These are phyloP conservation scores for Orientallactaga sibirica DNA, from an alignment of 2,797 vertebrate genomes.

Conservation along the genomic window DNA sequence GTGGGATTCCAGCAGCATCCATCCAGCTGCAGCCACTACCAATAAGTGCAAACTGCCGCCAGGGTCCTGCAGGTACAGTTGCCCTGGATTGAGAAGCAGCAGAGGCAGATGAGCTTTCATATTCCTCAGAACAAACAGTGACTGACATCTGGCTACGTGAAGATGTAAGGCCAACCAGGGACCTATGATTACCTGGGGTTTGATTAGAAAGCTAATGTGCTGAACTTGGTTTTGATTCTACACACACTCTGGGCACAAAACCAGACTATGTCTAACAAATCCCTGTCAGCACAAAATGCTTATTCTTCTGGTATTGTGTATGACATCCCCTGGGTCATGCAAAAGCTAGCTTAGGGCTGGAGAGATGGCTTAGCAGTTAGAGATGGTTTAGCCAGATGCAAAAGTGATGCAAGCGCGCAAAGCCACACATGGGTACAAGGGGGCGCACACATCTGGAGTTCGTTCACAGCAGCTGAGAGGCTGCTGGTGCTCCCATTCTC, in stretches of 20 bases:
- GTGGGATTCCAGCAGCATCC: neutral
- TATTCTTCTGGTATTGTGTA: neutral
- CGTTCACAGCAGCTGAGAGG: too few species aligned
- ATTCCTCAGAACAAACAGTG: neutral
- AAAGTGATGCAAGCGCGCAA: too few species aligned
- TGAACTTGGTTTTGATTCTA: neutral
- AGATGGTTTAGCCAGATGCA: too few species aligned
- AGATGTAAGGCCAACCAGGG: neutral
- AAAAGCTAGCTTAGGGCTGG: too few species aligned
- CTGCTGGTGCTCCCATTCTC: too few species aligned
- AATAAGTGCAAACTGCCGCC: too few species aligned
- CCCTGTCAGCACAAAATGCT: neutral
- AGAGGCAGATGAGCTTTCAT: neutral
- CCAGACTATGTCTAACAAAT: neutral
- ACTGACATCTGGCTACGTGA: neutral
- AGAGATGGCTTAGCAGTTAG: too few species aligned
- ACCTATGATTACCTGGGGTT: neutral
- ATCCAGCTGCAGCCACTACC: neutral
- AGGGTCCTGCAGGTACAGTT: neutral
- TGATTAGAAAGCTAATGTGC: neutral
- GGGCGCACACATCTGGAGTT: too few species aligned
- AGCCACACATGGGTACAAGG: too few species aligned
- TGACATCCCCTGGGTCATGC: neutral
- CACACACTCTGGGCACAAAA: neutral
- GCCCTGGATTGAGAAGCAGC: too few species aligned